A percentile compares a stretch with the other conserved stretches of the same genome.
Conservation (phyloP, 2,888 invertebrate genomes). For the Parochlus steinenii region DNA sequence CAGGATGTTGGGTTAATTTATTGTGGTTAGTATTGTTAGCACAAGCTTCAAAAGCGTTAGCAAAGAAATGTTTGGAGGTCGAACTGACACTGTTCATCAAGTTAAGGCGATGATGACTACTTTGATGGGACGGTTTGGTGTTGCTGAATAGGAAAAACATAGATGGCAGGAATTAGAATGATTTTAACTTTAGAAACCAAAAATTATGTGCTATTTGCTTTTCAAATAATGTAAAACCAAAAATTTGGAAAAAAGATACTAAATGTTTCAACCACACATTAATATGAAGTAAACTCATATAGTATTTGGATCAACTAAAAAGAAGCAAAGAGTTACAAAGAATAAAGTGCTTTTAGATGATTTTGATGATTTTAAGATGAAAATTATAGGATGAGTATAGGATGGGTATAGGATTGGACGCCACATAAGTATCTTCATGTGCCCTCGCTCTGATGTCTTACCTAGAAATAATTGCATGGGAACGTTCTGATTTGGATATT, state of each 20-base stretch:
- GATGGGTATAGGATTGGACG: constrained; percentile 1
- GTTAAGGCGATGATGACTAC: constrained; percentile 8
- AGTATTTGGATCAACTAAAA: no score
- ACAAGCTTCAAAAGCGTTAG: background rate
- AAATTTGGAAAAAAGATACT: background rate
- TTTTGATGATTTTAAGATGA: no score
- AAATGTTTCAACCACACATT: no score
- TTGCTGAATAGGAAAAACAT: background rate
- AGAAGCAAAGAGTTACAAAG: no score
- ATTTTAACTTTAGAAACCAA: background rate
- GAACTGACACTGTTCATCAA: constrained; percentile 7
- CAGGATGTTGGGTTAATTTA: constrained; percentile 18
- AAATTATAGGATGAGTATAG: no score
- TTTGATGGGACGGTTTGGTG: constrained; percentile 7
- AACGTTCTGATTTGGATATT: no score
- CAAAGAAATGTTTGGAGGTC: constrained; percentile 5
- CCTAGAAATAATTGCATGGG: no score
- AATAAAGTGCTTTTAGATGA: no score
- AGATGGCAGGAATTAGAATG: no score
- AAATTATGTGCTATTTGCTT: background rate
- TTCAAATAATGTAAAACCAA: background rate
- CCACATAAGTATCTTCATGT: constrained; percentile 2
- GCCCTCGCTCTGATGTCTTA: constrained; percentile 4
- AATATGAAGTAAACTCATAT: no score
- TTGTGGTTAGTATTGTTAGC: no score